Evolutionary conservation across 2,113 vertebrate genomes (phyloP), one percentile per base, ranked within the genome.

Genomic region (Pseudolaguvia tuberculata): DNA sequence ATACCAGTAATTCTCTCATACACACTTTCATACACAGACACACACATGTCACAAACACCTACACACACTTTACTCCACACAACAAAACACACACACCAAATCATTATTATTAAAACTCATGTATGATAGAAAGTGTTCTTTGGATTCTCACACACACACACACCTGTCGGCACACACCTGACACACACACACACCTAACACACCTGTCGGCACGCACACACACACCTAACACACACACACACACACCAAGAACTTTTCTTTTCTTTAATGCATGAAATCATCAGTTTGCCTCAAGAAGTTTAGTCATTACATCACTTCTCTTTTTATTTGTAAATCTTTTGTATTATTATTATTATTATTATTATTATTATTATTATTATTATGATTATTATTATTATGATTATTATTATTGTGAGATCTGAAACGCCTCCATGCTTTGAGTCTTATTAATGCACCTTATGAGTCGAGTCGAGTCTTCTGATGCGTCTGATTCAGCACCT

Each of bases 381-480:
- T 71, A 27, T 80, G 80, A 62, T 45, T 57, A 56, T 42, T 39
- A 59, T 50, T 47, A 72, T 72, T 48, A 59, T 25, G n/a, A 23
- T 68, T 18, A 56, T 75, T 52, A 70, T 69, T 65, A 69, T 84
- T 79, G 86, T 84, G 86, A 84, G 79, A 80, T 73, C 75, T 74
- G 71, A 84, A 86, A 86, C 77, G 73, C 83, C 86, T 79, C 88
- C 81, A 84, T 89, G 88, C 87, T 88, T 89, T 85, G 84, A 90
- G 89, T 90, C 88, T 91, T 90, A 90, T 81, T 84, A 89, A 89
- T 90, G 91, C 91, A 92, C 91, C 91, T 92, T 92, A 92, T 87
- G 57, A 84, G 86, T 85, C 89, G 85, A 88, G 86, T 89, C 84
- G 81, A 86, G 86, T 91, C 88, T 86, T 88, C 88, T 88, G 11